phyloP scores from a whole-genome alignment of 2,888 invertebrate species.

The Drosophila mayaguana region DNA sequence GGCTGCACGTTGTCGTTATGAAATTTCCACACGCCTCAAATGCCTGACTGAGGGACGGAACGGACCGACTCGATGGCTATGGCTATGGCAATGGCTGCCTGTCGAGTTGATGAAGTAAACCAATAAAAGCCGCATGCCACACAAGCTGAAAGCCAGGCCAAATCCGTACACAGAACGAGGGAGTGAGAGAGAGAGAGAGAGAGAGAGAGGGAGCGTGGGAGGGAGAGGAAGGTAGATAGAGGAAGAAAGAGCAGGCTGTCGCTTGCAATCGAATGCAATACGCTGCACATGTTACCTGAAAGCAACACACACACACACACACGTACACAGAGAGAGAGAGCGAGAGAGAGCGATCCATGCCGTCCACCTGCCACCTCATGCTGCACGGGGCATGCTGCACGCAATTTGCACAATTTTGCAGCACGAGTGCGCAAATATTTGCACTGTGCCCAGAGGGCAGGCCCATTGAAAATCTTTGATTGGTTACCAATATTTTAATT shows the following conservation, averaged over 20 bases:
- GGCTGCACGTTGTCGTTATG: slow-evolving; percentile 66
- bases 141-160: slow-evolving; percentile 73
- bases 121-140: slow-evolving; percentile 77
- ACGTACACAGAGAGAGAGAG: too few species aligned
- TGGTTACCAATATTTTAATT: slow-evolving; percentile 82
- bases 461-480: slow-evolving; percentile 72
- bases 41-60: slow-evolving; percentile 48
- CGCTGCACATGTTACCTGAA: slow-evolving; percentile 73
- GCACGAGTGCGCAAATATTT: slow-evolving; percentile 79
- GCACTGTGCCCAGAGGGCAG: slow-evolving; percentile 17
- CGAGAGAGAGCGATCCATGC: not conserved
- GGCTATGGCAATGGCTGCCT: slow-evolving; percentile 41
- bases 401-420: slow-evolving; percentile 82
- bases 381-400: slow-evolving; percentile 65
- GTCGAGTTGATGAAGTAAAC: slow-evolving; percentile 81
- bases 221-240: not conserved
- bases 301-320: slow-evolving; percentile 29
- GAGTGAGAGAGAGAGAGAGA: not conserved
- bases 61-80: slow-evolving; percentile 28
- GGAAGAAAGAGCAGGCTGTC: slow-evolving; percentile 8
- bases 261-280: slow-evolving; percentile 62
- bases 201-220: not conserved
- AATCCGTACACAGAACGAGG: slow-evolving; percentile 53
- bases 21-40: slow-evolving; percentile 76
- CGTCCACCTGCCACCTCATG: slow-evolving; percentile 39